Base-by-base conservation (phyloP, 2,113 vertebrate genomes). In the Chaetorhynchus papuensis region DNA sequence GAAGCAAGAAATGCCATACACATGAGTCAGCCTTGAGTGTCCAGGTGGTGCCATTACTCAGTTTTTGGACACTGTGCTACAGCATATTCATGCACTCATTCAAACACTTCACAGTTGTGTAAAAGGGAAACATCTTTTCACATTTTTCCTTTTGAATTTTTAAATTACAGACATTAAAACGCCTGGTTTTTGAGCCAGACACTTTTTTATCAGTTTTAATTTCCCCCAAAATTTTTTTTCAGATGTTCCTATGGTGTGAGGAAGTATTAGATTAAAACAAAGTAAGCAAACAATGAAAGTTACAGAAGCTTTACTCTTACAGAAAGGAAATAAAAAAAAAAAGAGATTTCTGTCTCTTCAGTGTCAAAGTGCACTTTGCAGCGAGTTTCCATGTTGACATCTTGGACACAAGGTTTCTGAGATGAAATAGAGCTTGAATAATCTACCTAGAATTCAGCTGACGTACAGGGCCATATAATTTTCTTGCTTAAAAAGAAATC, bases 21-120 rank as follows among this genome's bases (percentile, higher is more conserved):
- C 72, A 97, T 98, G 97, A 98, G 97, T 98, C 97, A 97, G 96
- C 71, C 70, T 94, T 96, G 93, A 96, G 95, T 45, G 49, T 96
- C 97, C 98, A 98, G 98, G 98, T 98, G 98, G 97, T 97, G 83
- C 85, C 39, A 97, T 97, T 97, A 96, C 90, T 97, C 96, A 96
- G 57, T 90, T 94, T 92, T 97, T 95, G 94, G 94, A 97, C 96
- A 76, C 94, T 94, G 83, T 76, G 79, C 92, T 93, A n/a, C 44
- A 96, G 88, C 74, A 96, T 95, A 94, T 93, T 97, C 93, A 97
- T 91, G 87, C 59, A 52, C 68, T 90, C 61, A 72, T 79, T 84
- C 37, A 94, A 95, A 87, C 63, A 92, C 64, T 95, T 57, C 70
- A 77, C 57, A 69, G 56, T 71, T 87, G 24, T 63, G 49, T 71